Percentiles rank a stretch among this genome's conserved stretches.
Conservation (phyloP, 2,888 invertebrate genomes). For the Ichneumon xanthorius region DNA sequence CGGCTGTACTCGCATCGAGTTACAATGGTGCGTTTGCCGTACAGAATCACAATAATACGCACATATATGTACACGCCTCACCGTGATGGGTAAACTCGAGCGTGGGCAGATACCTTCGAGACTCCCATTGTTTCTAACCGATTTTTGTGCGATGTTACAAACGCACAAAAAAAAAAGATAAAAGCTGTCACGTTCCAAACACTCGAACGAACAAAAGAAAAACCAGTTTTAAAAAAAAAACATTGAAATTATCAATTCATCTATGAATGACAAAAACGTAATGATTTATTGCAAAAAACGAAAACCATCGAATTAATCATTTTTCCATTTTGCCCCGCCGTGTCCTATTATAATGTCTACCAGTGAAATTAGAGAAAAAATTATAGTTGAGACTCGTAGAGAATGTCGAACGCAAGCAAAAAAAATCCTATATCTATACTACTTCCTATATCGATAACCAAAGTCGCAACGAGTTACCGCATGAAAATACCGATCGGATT, state of each 20-base stretch:
- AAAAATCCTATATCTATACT: too few species aligned
- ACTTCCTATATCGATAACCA: too few species aligned
- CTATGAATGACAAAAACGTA: background rate
- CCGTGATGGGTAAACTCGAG: conserved; percentile 59
- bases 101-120: conserved; percentile 57
- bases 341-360: background rate
- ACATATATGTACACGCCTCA: conserved; percentile 26
- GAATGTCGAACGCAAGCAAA: too few species aligned
- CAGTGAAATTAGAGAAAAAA: background rate
- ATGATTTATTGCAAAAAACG: background rate
- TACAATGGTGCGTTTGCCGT: conserved; percentile 57
- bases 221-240: background rate
- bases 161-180: conserved; percentile 20
- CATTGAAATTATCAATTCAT: background rate
- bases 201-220: background rate
- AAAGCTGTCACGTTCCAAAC: background rate
- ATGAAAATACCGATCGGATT: too few species aligned
- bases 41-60: conserved; percentile 56
- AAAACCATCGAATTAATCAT: background rate
- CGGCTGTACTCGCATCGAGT: conserved; percentile 45
- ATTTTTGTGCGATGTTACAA: conserved; percentile 46
- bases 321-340: background rate
- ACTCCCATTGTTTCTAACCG: conserved; percentile 51
- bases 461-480: too few species aligned
- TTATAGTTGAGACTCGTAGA: background rate